Conservation (phyloP, 92 coral and sea anemone species). For the Paragorgia papillata region DNA sequence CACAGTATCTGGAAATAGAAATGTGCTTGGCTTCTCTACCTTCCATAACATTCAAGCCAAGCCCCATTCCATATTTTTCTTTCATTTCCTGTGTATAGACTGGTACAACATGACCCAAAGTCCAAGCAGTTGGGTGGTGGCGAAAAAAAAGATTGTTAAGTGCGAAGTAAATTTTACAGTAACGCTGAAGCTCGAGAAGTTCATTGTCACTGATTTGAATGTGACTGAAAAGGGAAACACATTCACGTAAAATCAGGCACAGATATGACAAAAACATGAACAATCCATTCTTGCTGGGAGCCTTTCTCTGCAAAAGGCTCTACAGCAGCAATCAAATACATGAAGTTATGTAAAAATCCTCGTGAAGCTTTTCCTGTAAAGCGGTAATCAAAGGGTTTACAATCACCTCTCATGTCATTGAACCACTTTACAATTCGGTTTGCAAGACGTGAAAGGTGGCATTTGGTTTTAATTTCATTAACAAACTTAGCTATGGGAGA, state of each 20-base stretch:
- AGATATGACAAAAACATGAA: too few species aligned
- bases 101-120: too few species aligned
- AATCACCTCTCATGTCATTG: conserved; percentile 28
- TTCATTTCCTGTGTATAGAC: too few species aligned
- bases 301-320: too few species aligned
- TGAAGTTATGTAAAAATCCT: conserved; percentile 5
- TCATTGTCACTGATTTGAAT: too few species aligned
- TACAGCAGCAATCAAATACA: not conserved
- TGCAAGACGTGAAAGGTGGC: conserved; percentile 25
- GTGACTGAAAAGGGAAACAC: too few species aligned
- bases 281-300: not conserved
- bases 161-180: too few species aligned
- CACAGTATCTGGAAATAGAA: conserved; percentile 35
- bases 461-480: conserved; percentile 8
- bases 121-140: too few species aligned
- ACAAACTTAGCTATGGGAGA: conserved; percentile 26
- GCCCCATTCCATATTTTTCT: too few species aligned
- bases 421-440: conserved; percentile 36
- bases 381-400: conserved; percentile 11
- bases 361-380: conserved; percentile 13
- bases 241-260: too few species aligned
- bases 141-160: too few species aligned
- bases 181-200: too few species aligned
- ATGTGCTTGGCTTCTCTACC: conserved; percentile 44
- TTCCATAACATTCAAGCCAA: conserved; percentile 42